Base-by-base conservation (phyloP, 1,140 invertebrate species). In the Drosophila ironensis region DNA sequence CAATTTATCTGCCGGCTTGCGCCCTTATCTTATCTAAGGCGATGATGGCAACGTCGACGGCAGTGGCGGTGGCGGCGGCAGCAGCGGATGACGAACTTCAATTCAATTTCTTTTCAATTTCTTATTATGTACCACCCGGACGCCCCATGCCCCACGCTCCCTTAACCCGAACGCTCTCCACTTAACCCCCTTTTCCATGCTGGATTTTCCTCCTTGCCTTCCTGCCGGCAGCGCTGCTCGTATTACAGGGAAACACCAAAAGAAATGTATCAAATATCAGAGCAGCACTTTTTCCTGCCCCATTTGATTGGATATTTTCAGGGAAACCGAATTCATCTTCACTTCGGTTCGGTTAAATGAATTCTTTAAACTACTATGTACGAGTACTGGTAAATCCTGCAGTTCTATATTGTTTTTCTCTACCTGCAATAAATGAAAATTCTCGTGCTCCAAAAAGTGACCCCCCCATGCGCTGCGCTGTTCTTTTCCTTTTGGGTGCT, bases 71-170 rank as follows among this genome's bases (percentile, higher is more conserved):
- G 20, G n/a, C 28, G 28, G 8, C 3, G 11, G 11, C 12, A 14
- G 11, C 12, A 47, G 37, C 50, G 52, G 64, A 47, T 69, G 53
- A 68, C 60, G 72, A 80, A 72, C 68, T 84, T 77, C 56, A 81
- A 81, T 81, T 81, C 68, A 82, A 81, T 81, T 81, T 81, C 68
- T 77, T 77, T 77, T 69, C 78, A 81, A 81, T 81, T 81, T 81
- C 77, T 76, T 59, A 56, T 54, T 53, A 48, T 22, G 11, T 8
- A 22, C 9, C 53, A 11, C 9, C 52, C 14, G 6, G 2, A 28
- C 7, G 6, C 14, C 14, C 25, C 27, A 20, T 7, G 4, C 3
- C 46, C 5, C 24, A 25, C 20, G 8, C n/a, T 11, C 30, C 30
- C 30, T 33, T 33, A 33, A 33, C 30, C 30, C 30, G n/a, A 2